phyloP scores from a whole-genome alignment of 2,888 invertebrate genomes.

The Amphiduros pacificus region DNA sequence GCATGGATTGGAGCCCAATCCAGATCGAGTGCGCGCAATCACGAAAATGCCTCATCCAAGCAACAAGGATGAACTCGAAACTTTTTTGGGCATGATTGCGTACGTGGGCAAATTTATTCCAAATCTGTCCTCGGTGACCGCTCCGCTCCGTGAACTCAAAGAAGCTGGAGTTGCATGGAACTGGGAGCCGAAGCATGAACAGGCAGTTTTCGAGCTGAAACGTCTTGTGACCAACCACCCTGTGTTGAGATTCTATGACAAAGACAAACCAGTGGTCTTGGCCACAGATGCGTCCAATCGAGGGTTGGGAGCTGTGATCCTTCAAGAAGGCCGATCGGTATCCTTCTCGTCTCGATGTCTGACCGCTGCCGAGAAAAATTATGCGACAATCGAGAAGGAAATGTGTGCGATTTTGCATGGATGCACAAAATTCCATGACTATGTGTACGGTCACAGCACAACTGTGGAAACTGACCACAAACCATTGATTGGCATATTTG shows the following conservation, averaged over 20 bases:
- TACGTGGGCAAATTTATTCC: neutral
- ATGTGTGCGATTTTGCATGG: neutral
- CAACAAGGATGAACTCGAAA: neutral
- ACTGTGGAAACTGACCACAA: conserved; percentile 30
- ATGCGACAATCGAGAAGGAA: conserved; percentile 10
- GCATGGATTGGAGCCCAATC: neutral
- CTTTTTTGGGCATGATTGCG: neutral
- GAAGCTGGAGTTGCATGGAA: neutral
- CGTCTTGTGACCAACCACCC: neutral
- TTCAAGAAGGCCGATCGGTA: conserved; percentile 23
- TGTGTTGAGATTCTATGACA: conserved; percentile 17
- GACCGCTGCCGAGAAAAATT: conserved; percentile 7
- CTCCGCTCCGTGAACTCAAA: neutral
- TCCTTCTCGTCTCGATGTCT: conserved; percentile 27
- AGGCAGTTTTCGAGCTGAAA: neutral
- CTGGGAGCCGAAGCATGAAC: neutral
- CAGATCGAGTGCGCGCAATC: neutral
- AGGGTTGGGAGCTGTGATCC: conserved; percentile 16
- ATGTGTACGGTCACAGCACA: conserved; percentile 2
- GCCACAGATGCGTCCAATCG: neutral
- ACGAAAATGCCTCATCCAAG: neutral
- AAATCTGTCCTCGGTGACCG: neutral
- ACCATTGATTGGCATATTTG: conserved; percentile 28
- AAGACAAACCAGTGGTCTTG: conserved; percentile 3
- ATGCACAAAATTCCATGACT: conserved; percentile 9